Conservation (phyloP, 2,113 vertebrate genomes). For the Pogonocichla stellata region DNA sequence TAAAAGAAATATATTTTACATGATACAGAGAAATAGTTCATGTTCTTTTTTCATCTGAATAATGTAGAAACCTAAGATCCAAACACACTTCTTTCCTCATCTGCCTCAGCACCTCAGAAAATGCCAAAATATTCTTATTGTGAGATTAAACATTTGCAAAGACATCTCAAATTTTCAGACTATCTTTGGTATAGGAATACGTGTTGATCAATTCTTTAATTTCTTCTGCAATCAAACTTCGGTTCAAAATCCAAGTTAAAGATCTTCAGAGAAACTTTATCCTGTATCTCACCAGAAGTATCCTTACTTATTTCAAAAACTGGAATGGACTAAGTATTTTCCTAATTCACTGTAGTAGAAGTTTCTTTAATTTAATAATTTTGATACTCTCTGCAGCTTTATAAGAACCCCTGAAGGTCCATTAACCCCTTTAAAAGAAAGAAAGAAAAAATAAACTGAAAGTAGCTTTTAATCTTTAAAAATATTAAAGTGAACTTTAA, state of each 20-base stretch:
- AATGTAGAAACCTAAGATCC: neutral
- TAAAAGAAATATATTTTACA: constrained; percentile 4
- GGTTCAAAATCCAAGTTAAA: neutral
- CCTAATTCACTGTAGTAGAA: neutral
- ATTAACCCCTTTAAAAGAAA: neutral
- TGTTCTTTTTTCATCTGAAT: neutral
- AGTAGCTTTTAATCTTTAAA: neutral
- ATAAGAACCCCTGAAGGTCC: neutral
- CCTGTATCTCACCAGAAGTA: neutral
- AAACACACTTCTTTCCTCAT: neutral
- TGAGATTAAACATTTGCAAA: neutral
- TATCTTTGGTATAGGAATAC: neutral
- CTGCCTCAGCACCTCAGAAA: neutral
- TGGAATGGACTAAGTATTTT: neutral
- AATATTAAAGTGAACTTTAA: neutral
- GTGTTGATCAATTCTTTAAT: neutral
- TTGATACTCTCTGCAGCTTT: neutral
- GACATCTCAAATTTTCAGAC: neutral
- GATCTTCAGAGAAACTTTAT: neutral
- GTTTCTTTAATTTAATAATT: neutral
- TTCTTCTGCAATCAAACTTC: neutral
- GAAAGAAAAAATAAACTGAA: neutral
- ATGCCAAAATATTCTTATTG: neutral
- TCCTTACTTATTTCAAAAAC: neutral
- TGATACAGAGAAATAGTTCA: neutral